These are phyloP conservation scores for Schizopygopsis malacanthus DNA, from an alignment of 2,797 vertebrate species.

Conservation along the genomic window DNA sequence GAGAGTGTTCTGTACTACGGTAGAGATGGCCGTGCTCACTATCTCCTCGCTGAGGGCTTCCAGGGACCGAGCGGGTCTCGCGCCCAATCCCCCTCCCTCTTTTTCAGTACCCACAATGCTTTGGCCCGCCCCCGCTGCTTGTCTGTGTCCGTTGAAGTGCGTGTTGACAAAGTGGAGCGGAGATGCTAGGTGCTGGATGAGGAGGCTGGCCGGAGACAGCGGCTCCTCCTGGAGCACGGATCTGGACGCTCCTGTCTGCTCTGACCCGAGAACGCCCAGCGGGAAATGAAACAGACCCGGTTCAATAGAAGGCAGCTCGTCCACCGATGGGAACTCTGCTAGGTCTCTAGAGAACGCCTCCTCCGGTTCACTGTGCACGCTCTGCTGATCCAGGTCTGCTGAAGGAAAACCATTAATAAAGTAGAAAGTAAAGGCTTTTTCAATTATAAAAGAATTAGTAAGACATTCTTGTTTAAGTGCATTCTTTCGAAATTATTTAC, in stretches of 20 bases:
- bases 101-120: slow-evolving; percentile 29
- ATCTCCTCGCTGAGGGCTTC: slow-evolving; percentile 89
- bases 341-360: slow-evolving; percentile 87
- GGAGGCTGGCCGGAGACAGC: slow-evolving; percentile 75
- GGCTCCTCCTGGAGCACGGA: slow-evolving; percentile 61
- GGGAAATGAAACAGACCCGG: slow-evolving; percentile 77
- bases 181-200: slow-evolving; percentile 85
- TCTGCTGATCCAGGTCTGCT: slow-evolving; percentile 95
- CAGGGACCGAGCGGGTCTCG: slow-evolving; percentile 74
- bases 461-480: not conserved
- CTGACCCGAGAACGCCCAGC: slow-evolving; percentile 53
- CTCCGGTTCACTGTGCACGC: slow-evolving; percentile 89
- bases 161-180: slow-evolving; percentile 98
- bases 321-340: slow-evolving; percentile 85
- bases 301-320: slow-evolving; percentile 82
- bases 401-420: not conserved
- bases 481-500: not conserved
- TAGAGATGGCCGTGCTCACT: slow-evolving; percentile 86
- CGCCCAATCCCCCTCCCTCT: slow-evolving; percentile 3
- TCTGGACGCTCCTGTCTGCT: not conserved
- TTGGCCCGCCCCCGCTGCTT: slow-evolving; percentile 61
- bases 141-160: slow-evolving; percentile 90
- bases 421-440: not conserved
- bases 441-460: not conserved
- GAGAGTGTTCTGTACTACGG: slow-evolving; percentile 88